Conservation (phyloP, 2,888 invertebrate species). For the Allophyes oxyacanthae region DNA sequence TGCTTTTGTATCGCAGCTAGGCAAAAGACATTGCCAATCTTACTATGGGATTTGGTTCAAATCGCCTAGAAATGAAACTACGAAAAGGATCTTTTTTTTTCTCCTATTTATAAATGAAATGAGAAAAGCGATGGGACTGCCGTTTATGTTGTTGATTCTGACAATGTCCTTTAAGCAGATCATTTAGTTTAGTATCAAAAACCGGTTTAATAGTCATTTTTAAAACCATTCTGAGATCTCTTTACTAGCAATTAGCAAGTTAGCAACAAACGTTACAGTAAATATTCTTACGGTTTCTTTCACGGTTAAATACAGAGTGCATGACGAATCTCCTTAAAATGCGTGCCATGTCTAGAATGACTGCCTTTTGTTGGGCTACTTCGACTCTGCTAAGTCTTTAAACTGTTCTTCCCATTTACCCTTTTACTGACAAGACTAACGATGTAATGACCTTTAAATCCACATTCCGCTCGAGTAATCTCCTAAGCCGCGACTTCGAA, state of each 20-base stretch:
- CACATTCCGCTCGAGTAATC: slow-evolving; percentile 29
- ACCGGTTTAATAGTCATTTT: no score
- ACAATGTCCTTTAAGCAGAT: no score
- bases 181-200: no score
- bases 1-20: no score
- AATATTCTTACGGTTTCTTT: slow-evolving; percentile 20
- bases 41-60: no score
- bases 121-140: no score
- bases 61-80: no score
- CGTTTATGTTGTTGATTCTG: no score
- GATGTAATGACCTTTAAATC: slow-evolving; percentile 46
- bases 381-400: slow-evolving; percentile 8
- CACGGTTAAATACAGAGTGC: slow-evolving; percentile 7
- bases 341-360: slow-evolving; percentile 8
- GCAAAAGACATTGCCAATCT: no score
- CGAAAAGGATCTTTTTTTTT: no score
- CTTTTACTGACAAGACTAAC: slow-evolving; percentile 42
- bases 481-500: slow-evolving; percentile 22
- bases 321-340: slow-evolving; percentile 23
- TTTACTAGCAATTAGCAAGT: background rate
- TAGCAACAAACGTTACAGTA: slow-evolving; percentile 5
- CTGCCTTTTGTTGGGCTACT: slow-evolving; percentile 5
- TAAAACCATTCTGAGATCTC: no score
- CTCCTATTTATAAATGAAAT: no score
- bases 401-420: slow-evolving; percentile 29